Evolutionary conservation across 2,113 vertebrate species (phyloP), one percentile per base, ranked within the genome.

Genomic region (Trematomus loennbergii): DNA sequence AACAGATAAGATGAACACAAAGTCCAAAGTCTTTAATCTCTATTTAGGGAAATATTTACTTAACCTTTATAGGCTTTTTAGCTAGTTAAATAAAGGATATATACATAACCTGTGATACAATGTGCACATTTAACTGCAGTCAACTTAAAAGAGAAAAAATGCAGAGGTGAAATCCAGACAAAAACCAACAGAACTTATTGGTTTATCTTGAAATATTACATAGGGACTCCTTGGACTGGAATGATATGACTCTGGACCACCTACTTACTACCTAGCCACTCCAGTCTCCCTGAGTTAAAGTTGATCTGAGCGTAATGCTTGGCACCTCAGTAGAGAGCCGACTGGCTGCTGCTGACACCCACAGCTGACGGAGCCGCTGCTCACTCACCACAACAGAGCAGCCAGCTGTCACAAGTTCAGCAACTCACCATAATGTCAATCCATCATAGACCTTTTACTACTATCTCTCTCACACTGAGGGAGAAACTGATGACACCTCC

Each of bases 341-440:
- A 83, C 78, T 55, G 78, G 71, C 83, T 84, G 86, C 76, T 78
- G 79, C 88, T 87, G 81, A 84, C 77, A 71, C 83, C 52, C 81
- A 88, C 81, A 50, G 63, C 63, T 66, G 64, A 53, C 18, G 55
- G 84, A 88, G 88, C 87, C 17, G 81, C 85, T 86, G 83, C 84
- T 89, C 88, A 64, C 87, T 91, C 89, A 63, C 79, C 63, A 75
- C 72, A 80, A 75, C 83, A 54, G 78, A 88, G 79, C 75, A 73
- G 81, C 84, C 78, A 82, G 89, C 87, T 73, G 82, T 89, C 90
- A 88, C 81, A 88, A 86, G 81, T 75, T 86, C 79, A 86, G 60
- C 75, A 81, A 53, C 70, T 85, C 77, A 36, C 64, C 78, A 54
- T 79, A 60, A 77, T 80, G 72, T 82, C 59, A 83, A 85, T 89